These are phyloP conservation scores for Montipora foliosa DNA, from an alignment of 64 coral and sea anemone genomes.

Conservation along the genomic window DNA sequence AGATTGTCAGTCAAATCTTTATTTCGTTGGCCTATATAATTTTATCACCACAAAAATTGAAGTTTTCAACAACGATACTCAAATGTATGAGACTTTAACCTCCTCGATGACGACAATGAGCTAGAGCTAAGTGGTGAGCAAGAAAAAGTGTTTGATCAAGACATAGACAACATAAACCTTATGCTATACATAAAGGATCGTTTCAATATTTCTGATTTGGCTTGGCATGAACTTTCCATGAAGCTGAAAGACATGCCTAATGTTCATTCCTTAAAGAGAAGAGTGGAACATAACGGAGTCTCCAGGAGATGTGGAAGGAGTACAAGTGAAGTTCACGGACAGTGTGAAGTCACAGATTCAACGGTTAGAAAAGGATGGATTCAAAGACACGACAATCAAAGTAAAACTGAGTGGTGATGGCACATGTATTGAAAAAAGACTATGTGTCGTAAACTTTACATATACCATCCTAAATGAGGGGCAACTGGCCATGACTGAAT, in stretches of 20 bases:
- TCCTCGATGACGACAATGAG: conserved; percentile 20
- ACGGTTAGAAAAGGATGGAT: conserved; percentile 24
- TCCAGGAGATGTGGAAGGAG: conserved; percentile 41
- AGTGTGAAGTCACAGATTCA: conserved; percentile 27
- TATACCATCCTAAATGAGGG: conserved; percentile 53
- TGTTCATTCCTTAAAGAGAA: conserved; percentile 16
- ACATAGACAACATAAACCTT: conserved; percentile 35
- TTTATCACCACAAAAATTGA: conserved; percentile 37
- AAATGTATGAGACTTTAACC: not conserved
- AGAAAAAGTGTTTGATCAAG: conserved; percentile 29
- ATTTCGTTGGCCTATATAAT: conserved; percentile 12
- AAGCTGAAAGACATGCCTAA: conserved; percentile 33
- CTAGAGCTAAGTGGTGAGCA: not conserved
- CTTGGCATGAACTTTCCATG: conserved; percentile 62
- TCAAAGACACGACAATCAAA: not conserved
- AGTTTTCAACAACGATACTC: conserved; percentile 6
- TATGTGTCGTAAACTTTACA: conserved; percentile 35
- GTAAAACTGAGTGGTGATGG: conserved; percentile 43
- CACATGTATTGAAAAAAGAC: conserved; percentile 28
- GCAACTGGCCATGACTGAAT: not conserved
- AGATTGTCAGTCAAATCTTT: conserved; percentile 17
- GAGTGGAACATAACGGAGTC: conserved; percentile 47
- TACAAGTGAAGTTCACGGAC: conserved; percentile 33
- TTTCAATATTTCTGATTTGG: conserved; percentile 53
- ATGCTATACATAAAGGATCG: conserved; percentile 46